Evolutionary conservation across 2,113 vertebrate genomes (phyloP).

Genomic region (Tetraodon nigroviridis): DNA sequence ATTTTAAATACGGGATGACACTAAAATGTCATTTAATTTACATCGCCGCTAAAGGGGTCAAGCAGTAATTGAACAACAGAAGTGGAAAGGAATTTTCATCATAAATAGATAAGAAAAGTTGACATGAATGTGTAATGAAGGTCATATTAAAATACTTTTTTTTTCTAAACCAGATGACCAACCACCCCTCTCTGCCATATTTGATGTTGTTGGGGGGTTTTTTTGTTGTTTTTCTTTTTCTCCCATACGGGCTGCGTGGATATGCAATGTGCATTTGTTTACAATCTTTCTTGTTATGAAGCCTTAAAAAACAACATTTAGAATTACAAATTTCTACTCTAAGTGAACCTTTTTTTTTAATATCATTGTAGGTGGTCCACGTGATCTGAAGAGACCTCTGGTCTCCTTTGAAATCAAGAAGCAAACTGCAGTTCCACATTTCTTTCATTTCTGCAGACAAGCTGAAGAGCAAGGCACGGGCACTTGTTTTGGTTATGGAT

Average conservation of each 20-base stretch:
- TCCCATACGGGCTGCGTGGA: conserved; percentile 25
- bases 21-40: conserved; percentile 99
- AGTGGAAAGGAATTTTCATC: conserved; percentile 94
- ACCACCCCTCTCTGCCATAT: conserved; percentile 58
- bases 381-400: conserved; percentile 31
- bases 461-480: conserved; percentile 51
- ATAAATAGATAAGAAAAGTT: conserved; percentile 98
- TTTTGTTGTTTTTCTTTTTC: conserved; percentile 24
- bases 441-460: conserved; percentile 59
- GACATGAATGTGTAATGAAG: conserved; percentile 98
- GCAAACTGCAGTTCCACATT: conserved; percentile 41
- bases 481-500: conserved; percentile 71
- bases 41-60: conserved; percentile 99
- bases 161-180: conserved; percentile 77
- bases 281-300: too few relatives aligned
- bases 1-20: conserved; percentile 99
- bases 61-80: conserved; percentile 99
- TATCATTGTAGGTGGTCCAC: conserved; percentile 57
- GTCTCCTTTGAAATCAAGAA: conserved; percentile 3
- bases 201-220: background rate
- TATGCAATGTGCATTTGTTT: conserved; percentile 5
- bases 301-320: too few relatives aligned
- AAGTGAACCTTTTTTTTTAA: too few relatives aligned
- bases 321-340: too few relatives aligned
- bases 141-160: conserved; percentile 92